Conservation (phyloP, 23 tunicate genomes). For the Trididemnum nubilum region DNA sequence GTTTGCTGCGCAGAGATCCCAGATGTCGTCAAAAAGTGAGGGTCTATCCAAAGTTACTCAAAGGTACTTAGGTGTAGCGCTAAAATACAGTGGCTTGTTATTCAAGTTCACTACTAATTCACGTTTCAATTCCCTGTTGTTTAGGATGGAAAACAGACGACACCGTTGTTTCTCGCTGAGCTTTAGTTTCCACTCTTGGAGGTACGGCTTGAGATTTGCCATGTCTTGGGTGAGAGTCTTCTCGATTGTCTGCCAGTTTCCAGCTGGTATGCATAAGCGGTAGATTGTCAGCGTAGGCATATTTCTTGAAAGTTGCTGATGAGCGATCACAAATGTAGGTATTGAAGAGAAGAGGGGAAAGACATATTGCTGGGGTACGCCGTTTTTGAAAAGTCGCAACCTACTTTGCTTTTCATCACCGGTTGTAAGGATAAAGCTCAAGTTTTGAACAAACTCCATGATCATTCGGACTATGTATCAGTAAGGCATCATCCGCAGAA, state of each 20-base stretch:
- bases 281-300: too few species aligned
- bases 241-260: not conserved
- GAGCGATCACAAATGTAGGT: not conserved
- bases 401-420: conserved; percentile 14
- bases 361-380: conserved; percentile 4
- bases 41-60: not conserved
- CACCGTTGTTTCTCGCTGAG: too few species aligned
- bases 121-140: conserved; percentile 14
- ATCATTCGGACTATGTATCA: not conserved
- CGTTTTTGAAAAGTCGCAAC: not conserved
- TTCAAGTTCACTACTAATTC: too few species aligned
- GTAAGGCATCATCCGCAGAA: not conserved
- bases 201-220: too few species aligned
- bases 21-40: not conserved
- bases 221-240: not conserved
- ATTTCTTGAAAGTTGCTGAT: not conserved
- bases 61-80: not conserved
- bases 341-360: not conserved
- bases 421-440: not conserved
- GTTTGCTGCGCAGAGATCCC: not conserved
- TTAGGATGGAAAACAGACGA: too few species aligned
- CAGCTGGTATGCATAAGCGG: too few species aligned
- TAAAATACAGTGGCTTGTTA: too few species aligned
- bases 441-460: not conserved
- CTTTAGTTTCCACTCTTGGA: conserved; percentile 5